Conservation (phyloP, 1,140 invertebrate species). For the Nylanderia fulva region DNA sequence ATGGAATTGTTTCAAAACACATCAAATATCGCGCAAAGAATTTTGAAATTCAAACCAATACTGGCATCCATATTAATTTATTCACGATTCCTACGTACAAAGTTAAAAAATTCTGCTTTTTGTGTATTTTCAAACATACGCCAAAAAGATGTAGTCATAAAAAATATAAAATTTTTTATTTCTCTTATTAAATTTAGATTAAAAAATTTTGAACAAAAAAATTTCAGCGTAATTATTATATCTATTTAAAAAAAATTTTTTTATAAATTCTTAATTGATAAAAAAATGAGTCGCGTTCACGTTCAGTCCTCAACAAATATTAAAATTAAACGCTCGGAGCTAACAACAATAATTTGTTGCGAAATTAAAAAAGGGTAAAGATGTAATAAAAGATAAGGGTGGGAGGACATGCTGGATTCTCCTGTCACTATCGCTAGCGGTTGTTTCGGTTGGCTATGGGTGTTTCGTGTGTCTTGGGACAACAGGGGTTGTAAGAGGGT, state of each 20-base stretch:
- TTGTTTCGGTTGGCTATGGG: conserved; percentile 75
- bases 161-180: not conserved
- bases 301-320: conserved; percentile 40
- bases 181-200: conserved; percentile 50
- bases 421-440: conserved; percentile 86
- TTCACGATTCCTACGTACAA: conserved; percentile 32
- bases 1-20: conserved; percentile 50
- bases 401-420: conserved; percentile 84
- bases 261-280: not conserved
- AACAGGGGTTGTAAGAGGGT: conserved; percentile 62
- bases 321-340: conserved; percentile 63
- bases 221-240: not conserved
- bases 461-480: conserved; percentile 68
- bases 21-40: conserved; percentile 30
- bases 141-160: conserved; percentile 14
- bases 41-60: conserved; percentile 51
- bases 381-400: conserved; percentile 43
- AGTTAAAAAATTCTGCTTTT: conserved; percentile 34
- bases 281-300: not conserved
- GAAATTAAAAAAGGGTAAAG: conserved; percentile 50
- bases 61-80: conserved; percentile 56
- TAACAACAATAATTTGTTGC: conserved; percentile 44
- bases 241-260: conserved; percentile 25
- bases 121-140: conserved; percentile 28
- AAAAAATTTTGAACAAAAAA: not conserved